A percentile compares a stretch with the other conserved stretches of the same genome.
These are phyloP conservation scores for Lacerta viridis DNA, from an alignment of 2,797 vertebrate genomes.

Conservation along the genomic window DNA sequence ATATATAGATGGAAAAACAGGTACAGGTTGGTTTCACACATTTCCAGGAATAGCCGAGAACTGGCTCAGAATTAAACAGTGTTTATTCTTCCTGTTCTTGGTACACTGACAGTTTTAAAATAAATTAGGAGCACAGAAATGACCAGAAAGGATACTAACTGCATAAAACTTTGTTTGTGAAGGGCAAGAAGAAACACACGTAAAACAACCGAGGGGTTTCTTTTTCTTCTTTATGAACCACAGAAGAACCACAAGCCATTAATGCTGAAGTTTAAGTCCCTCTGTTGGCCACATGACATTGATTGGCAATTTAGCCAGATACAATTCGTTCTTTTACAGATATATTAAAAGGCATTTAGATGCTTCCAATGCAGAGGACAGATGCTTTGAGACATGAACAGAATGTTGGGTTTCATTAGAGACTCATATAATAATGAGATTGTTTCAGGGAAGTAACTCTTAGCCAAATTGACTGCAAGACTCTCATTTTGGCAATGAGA, in stretches of 20 bases:
- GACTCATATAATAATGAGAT: conserved; percentile 37
- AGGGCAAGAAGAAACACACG: conserved; percentile 24
- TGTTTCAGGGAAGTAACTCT: conserved; percentile 56
- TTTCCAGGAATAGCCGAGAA: not conserved
- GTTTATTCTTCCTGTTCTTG: not conserved
- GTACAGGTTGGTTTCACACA: not conserved
- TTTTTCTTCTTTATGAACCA: conserved; percentile 55
- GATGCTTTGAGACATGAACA: conserved; percentile 58
- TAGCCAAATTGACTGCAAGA: conserved; percentile 20
- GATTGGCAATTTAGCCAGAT: conserved; percentile 25
- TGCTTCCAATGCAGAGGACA: conserved; percentile 24
- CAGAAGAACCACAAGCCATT: conserved; percentile 55
- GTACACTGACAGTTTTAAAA: not conserved
- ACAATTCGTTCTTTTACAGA: conserved; percentile 46
- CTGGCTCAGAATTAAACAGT: not conserved
- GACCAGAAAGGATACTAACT: not conserved
- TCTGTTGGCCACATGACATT: conserved; percentile 27
- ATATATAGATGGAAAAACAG: not conserved
- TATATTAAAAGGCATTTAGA: conserved; percentile 17
- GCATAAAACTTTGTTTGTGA: conserved; percentile 36
- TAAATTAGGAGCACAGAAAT: not conserved
- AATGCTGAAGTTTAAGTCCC: conserved; percentile 28
- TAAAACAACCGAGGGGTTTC: conserved; percentile 43
- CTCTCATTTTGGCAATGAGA: conserved; percentile 52
- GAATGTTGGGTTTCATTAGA: conserved; percentile 63